Base-by-base conservation (phyloP, 2,797 vertebrate genomes). In the Argya squamiceps region DNA sequence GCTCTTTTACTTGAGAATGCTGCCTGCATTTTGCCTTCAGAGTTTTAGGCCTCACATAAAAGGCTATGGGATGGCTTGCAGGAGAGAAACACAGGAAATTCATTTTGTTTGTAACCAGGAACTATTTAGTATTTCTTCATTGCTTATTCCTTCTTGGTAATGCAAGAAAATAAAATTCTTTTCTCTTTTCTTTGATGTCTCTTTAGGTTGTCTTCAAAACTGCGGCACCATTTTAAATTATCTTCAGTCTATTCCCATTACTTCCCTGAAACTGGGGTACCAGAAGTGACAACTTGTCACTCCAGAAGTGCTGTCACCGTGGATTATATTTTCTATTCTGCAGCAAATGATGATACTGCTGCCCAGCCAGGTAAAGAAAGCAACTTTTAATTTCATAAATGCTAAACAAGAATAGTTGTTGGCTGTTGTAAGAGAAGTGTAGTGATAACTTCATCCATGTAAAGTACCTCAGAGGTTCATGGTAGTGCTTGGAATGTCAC, bases 321-420 rank as follows among this genome's bases (percentile, higher is more conserved):
- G 94, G 99, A 99, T 95, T 99, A 99, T 93, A 99, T 99, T 96
- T 98, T 99, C 97, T 99, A 99, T 97, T 99, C 99, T 21, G 96
- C 98, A 63, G 96, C 95, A 65, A 97, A 95, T 3, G 95, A 97
- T 22, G 94, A 92, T 8, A 26, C 32, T 53, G 53, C 84, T 80
- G 52, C 52, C 67, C 93, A 96, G 30, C 96, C 98, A 90, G 99
- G 99, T 99, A 98, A 95, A 21, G 2, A 82, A 53, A 58, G 4
- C 20, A 71, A 4, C 34, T 69, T 78, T 4, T 47, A 16, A 58
- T 83, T 81, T 81, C 39, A 47, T 30, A 65, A 68, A 62, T 41
- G 49, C 30, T 63, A 58, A 75, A 44, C 21, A 43, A 43, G 23
- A 75, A 13, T 18, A 18, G 37, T 37, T 0, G 5, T 58, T 77